phyloP scores from a whole-genome alignment of 2,113 vertebrate species.

The Leucoraja erinaceus region DNA sequence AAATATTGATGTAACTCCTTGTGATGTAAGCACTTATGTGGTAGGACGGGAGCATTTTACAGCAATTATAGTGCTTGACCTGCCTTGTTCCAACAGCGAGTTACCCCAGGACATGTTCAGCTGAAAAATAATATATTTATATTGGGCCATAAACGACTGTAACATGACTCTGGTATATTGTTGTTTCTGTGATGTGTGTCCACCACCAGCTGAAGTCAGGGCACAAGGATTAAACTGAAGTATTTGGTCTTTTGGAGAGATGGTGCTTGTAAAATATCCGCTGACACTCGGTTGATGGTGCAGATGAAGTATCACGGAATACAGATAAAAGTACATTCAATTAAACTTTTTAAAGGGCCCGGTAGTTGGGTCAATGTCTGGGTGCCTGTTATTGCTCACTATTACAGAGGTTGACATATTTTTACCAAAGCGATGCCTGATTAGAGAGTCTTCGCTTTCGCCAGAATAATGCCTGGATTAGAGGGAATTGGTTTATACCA shows the following conservation, averaged over 20 bases:
- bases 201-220: neutral
- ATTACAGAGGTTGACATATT: neutral
- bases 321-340: neutral
- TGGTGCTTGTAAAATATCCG: neutral
- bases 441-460: too few relatives aligned
- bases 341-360: neutral
- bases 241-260: neutral
- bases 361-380: neutral
- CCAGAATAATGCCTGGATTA: too few relatives aligned
- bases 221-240: neutral
- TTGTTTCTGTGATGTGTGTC: neutral
- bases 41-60: constrained; percentile 14
- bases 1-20: constrained; percentile 14
- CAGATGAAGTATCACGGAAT: neutral
- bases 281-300: neutral
- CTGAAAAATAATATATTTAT: constrained; percentile 7
- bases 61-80: constrained; percentile 27
- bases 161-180: neutral
- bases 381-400: neutral
- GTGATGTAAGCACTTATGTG: constrained; percentile 28
- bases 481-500: too few relatives aligned
- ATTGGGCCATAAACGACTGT: neutral
- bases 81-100: constrained; percentile 3
- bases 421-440: neutral
- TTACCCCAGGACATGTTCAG: neutral